Evolutionary conservation across 2,797 vertebrate genomes (phyloP).

Genomic region (Cryptoprocta ferox): DNA sequence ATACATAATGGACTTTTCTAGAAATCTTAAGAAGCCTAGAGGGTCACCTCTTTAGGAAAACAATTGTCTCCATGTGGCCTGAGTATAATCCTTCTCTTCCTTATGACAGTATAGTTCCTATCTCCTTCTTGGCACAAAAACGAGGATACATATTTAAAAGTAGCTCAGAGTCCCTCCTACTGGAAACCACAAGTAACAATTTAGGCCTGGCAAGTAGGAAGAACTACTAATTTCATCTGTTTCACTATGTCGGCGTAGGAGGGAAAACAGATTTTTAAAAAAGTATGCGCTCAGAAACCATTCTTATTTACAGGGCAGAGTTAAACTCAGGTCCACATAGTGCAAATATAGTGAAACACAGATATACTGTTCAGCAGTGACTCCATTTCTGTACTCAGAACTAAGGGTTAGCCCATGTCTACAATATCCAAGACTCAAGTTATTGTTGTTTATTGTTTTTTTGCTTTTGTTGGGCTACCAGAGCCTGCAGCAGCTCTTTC

Average conservation of each 20-base stretch:
- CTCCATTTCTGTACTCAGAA: not conserved
- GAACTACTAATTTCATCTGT: slow-evolving; percentile 50
- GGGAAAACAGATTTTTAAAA: slow-evolving; percentile 6
- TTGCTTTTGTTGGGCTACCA: not conserved
- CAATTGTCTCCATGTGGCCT: not conserved
- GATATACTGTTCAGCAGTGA: not conserved
- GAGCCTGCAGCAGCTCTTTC: not conserved
- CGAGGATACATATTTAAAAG: slow-evolving; percentile 46
- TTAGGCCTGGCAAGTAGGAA: slow-evolving; percentile 44
- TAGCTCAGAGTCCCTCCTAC: not conserved
- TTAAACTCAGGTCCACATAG: slow-evolving; percentile 4
- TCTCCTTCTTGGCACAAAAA: slow-evolving; percentile 16
- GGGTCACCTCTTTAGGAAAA: not conserved
- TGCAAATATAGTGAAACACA: not conserved
- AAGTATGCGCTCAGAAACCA: slow-evolving; percentile 13
- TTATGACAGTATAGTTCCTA: not conserved
- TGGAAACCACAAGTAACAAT: slow-evolving; percentile 56
- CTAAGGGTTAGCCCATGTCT: not conserved
- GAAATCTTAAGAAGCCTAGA: not conserved
- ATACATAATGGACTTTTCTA: not conserved
- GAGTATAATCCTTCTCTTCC: not conserved
- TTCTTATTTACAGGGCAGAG: slow-evolving; percentile 25
- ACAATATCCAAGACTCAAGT: not conserved
- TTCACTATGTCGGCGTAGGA: slow-evolving; percentile 31
- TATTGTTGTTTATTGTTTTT: not conserved